These are phyloP conservation scores for Propithecus coquereli DNA, from an alignment of 2,113 vertebrate genomes.

Conservation along the genomic window DNA sequence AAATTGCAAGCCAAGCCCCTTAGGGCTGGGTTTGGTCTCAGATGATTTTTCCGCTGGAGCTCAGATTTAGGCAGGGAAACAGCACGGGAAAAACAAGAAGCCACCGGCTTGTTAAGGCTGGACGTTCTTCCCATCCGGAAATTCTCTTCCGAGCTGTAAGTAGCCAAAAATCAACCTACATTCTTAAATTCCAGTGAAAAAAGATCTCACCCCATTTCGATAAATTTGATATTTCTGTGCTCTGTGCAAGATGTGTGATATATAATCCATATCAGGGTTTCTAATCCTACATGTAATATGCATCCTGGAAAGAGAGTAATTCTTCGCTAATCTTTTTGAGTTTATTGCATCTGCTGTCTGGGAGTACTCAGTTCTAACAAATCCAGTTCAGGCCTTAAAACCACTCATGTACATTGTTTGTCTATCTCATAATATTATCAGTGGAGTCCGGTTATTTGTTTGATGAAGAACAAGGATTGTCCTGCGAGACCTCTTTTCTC, in stretches of 20 bases:
- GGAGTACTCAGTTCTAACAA: constrained; percentile 59
- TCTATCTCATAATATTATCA: constrained; percentile 1
- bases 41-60: not conserved
- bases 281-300: constrained; percentile 66
- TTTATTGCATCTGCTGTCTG: constrained; percentile 71
- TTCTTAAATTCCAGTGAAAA: constrained; percentile 68
- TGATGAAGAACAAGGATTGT: constrained; percentile 17
- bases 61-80: not conserved
- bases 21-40: constrained; percentile 5
- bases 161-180: constrained; percentile 26
- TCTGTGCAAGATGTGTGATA: constrained; percentile 65
- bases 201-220: constrained; percentile 37
- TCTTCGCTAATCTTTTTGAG: constrained; percentile 68
- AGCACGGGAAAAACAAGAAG: not conserved
- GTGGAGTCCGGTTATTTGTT: constrained; percentile 40
- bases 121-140: constrained; percentile 31
- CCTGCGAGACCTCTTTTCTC: not conserved
- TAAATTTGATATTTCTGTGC: constrained; percentile 62
- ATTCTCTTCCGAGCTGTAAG: constrained; percentile 61
- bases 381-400: constrained; percentile 59
- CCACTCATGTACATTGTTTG: not conserved
- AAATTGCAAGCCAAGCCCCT: constrained; percentile 10
- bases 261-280: constrained; percentile 53
- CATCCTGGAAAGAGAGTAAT: constrained; percentile 67
- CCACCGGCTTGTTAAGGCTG: not conserved